These are phyloP conservation scores for Cuniculus paca DNA, from an alignment of 2,797 vertebrate species.

Conservation along the genomic window DNA sequence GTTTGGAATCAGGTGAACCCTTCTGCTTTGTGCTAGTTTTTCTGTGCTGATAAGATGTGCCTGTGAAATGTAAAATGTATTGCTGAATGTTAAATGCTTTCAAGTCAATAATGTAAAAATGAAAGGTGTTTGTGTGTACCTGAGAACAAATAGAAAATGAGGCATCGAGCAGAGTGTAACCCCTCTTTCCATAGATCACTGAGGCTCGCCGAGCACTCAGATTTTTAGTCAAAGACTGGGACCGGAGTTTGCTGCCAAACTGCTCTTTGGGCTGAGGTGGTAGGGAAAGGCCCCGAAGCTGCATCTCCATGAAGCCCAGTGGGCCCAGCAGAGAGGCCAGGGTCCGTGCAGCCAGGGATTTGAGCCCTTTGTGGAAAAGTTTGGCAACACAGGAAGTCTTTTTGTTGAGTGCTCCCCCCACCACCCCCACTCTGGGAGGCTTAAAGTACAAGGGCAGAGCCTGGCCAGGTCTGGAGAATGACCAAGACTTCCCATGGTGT, in stretches of 20 bases:
- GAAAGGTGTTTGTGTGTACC: background rate
- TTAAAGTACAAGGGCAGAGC: background rate
- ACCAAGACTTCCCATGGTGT: background rate
- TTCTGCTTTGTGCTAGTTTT: conserved; percentile 12
- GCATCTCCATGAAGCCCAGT: background rate
- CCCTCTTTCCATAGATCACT: background rate
- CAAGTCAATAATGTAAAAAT: conserved; percentile 6
- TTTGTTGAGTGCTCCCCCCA: background rate
- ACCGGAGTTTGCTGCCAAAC: no score
- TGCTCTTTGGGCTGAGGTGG: background rate
- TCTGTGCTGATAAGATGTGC: background rate
- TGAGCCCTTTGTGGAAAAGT: background rate
- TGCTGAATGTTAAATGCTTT: conserved; percentile 31
- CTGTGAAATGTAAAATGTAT: background rate
- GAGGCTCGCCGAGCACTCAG: background rate
- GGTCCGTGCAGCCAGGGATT: background rate
- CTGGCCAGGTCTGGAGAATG: background rate
- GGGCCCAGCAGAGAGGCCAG: background rate
- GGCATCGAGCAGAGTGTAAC: background rate
- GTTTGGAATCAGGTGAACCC: background rate
- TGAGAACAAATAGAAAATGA: background rate
- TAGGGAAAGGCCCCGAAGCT: background rate
- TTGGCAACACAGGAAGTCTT: background rate
- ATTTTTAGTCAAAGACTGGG: background rate
- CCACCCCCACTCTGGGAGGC: background rate